Percentiles rank a stretch among this genome's conserved stretches.
These are phyloP conservation scores for Anthrax anthrax DNA, from an alignment of 2,888 invertebrate genomes.

Conservation along the genomic window DNA sequence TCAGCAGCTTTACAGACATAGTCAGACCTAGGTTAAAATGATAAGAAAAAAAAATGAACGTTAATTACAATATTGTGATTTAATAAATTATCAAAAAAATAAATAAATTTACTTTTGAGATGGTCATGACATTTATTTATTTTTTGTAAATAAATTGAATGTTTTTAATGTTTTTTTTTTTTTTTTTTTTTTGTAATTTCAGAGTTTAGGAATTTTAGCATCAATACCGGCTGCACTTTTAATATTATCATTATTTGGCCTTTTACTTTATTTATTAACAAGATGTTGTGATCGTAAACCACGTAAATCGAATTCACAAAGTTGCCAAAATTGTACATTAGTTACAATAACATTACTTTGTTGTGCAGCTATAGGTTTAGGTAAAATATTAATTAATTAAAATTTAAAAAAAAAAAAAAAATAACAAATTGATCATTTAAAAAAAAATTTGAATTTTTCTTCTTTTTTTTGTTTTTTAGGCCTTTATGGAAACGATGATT, in stretches of 20 bases:
- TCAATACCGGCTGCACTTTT: slow-evolving; percentile 87
- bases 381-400: slow-evolving; percentile 19
- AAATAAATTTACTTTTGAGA: too few relatives aligned
- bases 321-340: slow-evolving; percentile 34
- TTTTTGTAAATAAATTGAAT: too few relatives aligned
- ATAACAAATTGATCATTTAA: background rate
- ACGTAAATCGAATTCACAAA: slow-evolving; percentile 40
- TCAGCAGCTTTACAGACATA: too few relatives aligned
- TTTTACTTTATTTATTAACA: slow-evolving; percentile 83
- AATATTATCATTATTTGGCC: slow-evolving; percentile 73
- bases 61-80: too few relatives aligned
- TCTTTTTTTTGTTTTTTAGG: slow-evolving; percentile 21
- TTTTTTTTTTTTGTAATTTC: slow-evolving; percentile 29
- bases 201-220: slow-evolving; percentile 87
- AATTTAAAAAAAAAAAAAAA: background rate
- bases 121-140: too few relatives aligned
- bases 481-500: slow-evolving; percentile 88
- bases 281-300: slow-evolving; percentile 92
- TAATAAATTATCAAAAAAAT: too few relatives aligned
- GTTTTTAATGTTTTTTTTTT: slow-evolving; percentile 1
- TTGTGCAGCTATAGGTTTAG: slow-evolving; percentile 80
- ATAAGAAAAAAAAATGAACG: too few relatives aligned
- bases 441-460: background rate
- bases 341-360: slow-evolving; percentile 57
- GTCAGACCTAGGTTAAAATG: too few relatives aligned